phyloP scores from a whole-genome alignment of 1,140 invertebrate genomes.

The Camponotus vicinus region DNA sequence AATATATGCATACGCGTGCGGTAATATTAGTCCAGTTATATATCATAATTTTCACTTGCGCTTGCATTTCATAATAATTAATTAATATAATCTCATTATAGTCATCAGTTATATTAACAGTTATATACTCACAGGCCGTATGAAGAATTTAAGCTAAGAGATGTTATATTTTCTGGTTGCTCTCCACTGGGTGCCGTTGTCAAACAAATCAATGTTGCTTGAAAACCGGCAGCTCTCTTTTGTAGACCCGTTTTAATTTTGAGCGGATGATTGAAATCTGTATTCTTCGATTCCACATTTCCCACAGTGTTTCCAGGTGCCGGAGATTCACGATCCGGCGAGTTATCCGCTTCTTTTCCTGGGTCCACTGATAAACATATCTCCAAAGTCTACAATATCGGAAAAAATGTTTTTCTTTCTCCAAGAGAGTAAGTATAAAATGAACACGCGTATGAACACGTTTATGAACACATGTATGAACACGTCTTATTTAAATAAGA shows the following conservation, averaged over 20 bases:
- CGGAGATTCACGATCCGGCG: conserved; percentile 92
- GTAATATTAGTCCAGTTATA: background rate
- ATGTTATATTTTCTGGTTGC: conserved; percentile 93
- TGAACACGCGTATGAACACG: background rate
- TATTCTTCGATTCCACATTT: conserved; percentile 84
- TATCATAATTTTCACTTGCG: background rate
- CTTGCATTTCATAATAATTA: background rate
- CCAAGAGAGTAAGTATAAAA: background rate
- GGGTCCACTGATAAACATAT: conserved; percentile 95
- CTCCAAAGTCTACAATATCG: conserved; percentile 91
- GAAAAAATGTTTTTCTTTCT: background rate
- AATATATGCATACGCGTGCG: too few species aligned
- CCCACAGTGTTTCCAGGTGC: conserved; percentile 87
- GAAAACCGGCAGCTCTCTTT: conserved; percentile 96
- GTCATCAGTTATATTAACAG: background rate
- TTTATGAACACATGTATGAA: background rate
- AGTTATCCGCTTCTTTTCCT: conserved; percentile 92
- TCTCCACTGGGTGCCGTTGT: conserved; percentile 93
- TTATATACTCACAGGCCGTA: conserved; percentile 96
- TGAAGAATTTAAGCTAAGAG: conserved; percentile 97
- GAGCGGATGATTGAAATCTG: conserved; percentile 87
- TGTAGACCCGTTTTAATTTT: conserved; percentile 92
- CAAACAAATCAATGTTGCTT: conserved; percentile 97
- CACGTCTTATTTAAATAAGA: background rate
- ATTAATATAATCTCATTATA: background rate